Conservation (phyloP, 2,797 vertebrate species). For the Lagocephalus sceleratus region DNA sequence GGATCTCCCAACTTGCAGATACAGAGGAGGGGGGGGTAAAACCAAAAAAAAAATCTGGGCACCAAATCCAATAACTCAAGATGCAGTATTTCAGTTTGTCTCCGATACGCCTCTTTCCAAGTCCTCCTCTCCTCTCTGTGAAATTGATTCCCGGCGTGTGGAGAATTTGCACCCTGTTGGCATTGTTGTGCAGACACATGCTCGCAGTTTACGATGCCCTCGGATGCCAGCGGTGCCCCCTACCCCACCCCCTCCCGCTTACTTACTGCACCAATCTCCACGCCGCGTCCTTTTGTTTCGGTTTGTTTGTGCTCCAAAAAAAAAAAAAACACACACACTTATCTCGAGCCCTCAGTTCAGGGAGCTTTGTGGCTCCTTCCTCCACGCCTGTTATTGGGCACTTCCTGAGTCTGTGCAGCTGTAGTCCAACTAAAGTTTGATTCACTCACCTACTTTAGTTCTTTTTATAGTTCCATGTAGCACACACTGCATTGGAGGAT, state of each 20-base stretch:
- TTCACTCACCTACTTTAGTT: constrained; percentile 36
- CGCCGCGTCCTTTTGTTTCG: constrained; percentile 73
- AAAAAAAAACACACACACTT: too few relatives aligned
- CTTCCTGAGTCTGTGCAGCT: constrained; percentile 44
- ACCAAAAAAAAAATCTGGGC: constrained; percentile 46
- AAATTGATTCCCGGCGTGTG: constrained; percentile 76
- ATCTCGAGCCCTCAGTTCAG: constrained; percentile 67
- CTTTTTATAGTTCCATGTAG: constrained; percentile 14
- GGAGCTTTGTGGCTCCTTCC: constrained; percentile 65
- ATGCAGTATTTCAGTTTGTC: constrained; percentile 72
- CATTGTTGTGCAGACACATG: constrained; percentile 70
- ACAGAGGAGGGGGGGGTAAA: constrained; percentile 46
- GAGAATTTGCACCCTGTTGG: constrained; percentile 74
- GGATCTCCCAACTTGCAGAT: constrained; percentile 64
- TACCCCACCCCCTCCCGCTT: constrained; percentile 60
- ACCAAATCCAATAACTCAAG: constrained; percentile 76
- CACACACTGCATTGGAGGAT: constrained; percentile 11
- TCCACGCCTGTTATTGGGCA: constrained; percentile 58
- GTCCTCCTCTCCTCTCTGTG: constrained; percentile 71
- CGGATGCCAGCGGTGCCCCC: constrained; percentile 62
- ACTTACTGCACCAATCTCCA: constrained; percentile 73
- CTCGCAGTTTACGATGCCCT: constrained; percentile 68
- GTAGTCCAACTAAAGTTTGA: constrained; percentile 53
- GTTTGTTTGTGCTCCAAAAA: constrained; percentile 65
- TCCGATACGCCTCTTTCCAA: constrained; percentile 66